Conservation (phyloP, 2,113 vertebrate species). For the Bufo bufo region DNA sequence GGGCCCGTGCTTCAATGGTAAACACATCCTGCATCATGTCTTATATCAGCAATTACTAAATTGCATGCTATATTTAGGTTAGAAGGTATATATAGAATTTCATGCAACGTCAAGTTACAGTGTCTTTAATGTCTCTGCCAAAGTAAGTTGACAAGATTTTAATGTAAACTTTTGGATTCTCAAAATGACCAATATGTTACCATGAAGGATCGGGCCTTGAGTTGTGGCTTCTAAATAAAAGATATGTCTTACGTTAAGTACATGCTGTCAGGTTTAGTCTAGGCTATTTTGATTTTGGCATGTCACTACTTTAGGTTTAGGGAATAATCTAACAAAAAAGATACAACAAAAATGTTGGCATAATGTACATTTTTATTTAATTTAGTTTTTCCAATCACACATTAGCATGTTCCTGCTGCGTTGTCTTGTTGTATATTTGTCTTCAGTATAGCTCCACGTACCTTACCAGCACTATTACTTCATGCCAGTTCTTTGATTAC, state of each 20-base stretch:
- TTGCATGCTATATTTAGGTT: constrained; percentile 1
- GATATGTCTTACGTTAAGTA: not conserved
- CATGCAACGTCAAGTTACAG: not conserved
- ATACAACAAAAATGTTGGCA: not conserved
- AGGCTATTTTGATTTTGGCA: not conserved
- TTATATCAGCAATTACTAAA: not conserved
- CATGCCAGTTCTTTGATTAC: not conserved
- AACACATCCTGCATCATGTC: not conserved
- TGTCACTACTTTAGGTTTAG: not conserved
- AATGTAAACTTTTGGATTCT: not conserved
- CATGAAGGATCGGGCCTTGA: not conserved
- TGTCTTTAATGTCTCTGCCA: not conserved
- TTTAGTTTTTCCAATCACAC: not conserved
- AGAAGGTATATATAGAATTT: constrained; percentile 6
- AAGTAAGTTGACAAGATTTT: constrained; percentile 6
- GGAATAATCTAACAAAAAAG: not conserved
- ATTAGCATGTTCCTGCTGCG: not conserved
- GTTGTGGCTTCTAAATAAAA: not conserved
- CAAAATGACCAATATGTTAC: constrained; percentile 19
- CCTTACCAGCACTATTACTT: not conserved
- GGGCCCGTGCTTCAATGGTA: not conserved
- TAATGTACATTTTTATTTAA: not conserved
- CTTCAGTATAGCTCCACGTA: not conserved
- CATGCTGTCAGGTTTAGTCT: not conserved
- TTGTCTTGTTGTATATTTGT: not conserved